These are phyloP conservation scores for Podabrus alpinus DNA, from an alignment of 2,888 invertebrate species.

Conservation along the genomic window DNA sequence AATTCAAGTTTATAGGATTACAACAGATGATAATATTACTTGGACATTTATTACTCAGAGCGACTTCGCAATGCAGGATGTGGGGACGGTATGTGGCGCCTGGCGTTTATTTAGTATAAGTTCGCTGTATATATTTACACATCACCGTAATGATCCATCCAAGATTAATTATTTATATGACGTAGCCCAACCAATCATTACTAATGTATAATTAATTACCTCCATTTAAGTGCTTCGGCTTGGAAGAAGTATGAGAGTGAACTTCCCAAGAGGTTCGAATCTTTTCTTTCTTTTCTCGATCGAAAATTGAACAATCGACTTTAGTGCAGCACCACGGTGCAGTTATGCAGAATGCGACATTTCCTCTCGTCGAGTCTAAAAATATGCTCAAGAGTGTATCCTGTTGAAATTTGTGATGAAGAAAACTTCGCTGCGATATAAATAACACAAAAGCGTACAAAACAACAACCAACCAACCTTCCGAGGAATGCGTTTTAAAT, in stretches of 20 bases:
- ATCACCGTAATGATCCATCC: constrained; percentile 5
- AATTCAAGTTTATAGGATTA: neutral
- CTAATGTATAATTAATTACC: neutral
- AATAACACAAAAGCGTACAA: constrained; percentile 3
- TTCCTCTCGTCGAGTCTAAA: constrained; percentile 13
- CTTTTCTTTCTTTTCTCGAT: neutral
- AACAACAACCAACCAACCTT: constrained; percentile 25
- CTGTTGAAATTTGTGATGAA: constrained; percentile 7
- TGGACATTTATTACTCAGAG: constrained; percentile 5
- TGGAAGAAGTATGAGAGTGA: neutral
- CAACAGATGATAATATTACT: neutral
- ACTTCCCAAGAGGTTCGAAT: neutral
- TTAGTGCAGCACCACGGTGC: neutral
- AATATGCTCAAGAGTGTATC: constrained; percentile 9
- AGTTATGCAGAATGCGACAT: constrained; percentile 5
- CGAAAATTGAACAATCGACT: neutral
- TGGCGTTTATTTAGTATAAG: constrained; percentile 18
- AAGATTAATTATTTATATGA: neutral
- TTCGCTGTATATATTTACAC: constrained; percentile 15
- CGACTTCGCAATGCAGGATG: constrained; percentile 22
- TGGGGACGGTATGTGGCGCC: constrained; percentile 13
- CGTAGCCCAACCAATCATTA: neutral
- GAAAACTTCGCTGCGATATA: neutral
- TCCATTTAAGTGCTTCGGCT: neutral
- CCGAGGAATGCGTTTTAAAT: constrained; percentile 28